Evolutionary conservation across 2,113 vertebrate species (phyloP), one percentile per base, ranked within the genome.

Genomic region (Forbesichthys papilliferus): DNA sequence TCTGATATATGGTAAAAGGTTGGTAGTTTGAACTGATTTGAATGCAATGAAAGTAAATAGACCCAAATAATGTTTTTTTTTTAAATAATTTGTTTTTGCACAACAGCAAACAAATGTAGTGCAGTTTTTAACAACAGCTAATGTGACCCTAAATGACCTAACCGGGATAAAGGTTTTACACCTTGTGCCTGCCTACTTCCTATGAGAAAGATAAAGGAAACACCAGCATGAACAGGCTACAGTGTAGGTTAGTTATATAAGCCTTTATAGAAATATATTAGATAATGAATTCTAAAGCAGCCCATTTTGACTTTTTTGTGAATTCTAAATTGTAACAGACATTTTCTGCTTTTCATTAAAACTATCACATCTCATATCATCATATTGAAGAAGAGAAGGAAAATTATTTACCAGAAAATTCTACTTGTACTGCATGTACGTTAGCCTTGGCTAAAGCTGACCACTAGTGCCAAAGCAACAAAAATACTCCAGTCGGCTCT

Each of bases 201-300:
- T 59, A 61, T 16, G 55, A 12, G 27, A 74, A 16, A 77, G 81
- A 73, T 64, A 84, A 83, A 66, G 64, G 64, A 66, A 66, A 83
- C 74, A 77, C 82, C 82, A 87, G 79, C 84, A 86, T 81, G 9
- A 82, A 27, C 27, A 69, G 56, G 66, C 73, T 57, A 27, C 58
- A 34, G 66, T 33, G 63, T 48, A 49, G 58, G 64, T 47, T 48
- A 48, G 14, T 18, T 54, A 33, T 6, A 52, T 77, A 54, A 47
- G 56, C 4, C 10, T 11, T 34, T 11, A 11, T 12, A 33, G 10
- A 46, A 54, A 20, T 27, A 66, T 65, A 75, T 18, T 56, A 59
- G 65, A 52, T 14, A 14, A 10, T 55, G 64, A 69, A 84, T 79
- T 82, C 77, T 76, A 72, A 9, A 10, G 27, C 20, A 58, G 20